phyloP scores from a whole-genome alignment of 2,113 vertebrate genomes.

The Mohoua ochrocephala region DNA sequence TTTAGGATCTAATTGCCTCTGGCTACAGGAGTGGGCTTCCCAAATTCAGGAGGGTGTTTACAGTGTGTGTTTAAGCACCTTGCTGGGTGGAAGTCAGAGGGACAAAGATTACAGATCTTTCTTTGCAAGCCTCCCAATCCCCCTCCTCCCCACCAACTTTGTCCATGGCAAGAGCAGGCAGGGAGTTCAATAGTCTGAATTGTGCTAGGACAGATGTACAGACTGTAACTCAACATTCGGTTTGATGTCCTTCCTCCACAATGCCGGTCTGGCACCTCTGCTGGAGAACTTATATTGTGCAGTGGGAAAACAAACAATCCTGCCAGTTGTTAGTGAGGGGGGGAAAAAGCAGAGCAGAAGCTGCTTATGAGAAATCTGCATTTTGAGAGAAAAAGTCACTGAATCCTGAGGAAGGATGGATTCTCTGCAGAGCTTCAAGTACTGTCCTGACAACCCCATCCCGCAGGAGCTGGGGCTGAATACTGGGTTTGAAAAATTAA shows the following conservation, averaged over 20 bases:
- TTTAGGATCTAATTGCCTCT: background rate
- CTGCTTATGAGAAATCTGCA: background rate
- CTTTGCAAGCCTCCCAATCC: background rate
- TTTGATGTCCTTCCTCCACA: background rate
- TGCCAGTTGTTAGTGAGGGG: background rate
- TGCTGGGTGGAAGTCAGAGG: background rate
- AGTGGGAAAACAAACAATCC: conserved; percentile 21
- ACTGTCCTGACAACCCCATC: background rate
- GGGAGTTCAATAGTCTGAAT: background rate
- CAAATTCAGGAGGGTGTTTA: background rate
- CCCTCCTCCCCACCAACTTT: background rate
- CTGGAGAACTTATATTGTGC: background rate
- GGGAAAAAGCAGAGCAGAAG: background rate
- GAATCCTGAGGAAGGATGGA: conserved; percentile 22
- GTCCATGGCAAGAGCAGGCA: background rate
- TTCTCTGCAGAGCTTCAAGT: background rate
- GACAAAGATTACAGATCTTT: background rate
- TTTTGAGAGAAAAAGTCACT: background rate
- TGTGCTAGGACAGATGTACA: background rate
- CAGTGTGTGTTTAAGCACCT: background rate
- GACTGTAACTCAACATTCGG: background rate
- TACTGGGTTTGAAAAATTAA: background rate
- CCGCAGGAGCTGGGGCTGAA: background rate
- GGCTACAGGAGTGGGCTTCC: background rate
- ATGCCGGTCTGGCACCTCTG: background rate